Base-by-base conservation (phyloP, 1,140 invertebrate species). In the Eueides isabella region DNA sequence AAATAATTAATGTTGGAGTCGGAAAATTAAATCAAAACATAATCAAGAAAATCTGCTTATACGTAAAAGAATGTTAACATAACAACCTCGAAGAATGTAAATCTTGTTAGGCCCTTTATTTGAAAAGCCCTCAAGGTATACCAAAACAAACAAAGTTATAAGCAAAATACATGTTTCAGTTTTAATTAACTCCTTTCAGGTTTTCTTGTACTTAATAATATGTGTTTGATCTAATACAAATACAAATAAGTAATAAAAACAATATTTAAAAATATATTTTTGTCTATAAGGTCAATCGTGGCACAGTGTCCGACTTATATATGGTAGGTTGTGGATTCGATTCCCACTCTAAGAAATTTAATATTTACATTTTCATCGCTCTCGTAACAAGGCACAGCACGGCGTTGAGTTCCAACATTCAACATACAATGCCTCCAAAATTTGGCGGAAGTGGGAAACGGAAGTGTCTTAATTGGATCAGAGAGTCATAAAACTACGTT, bases 11-110 rank as follows among this genome's bases (percentile, higher is more conserved):
- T 2, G 7, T 44, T 19, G 16, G 19, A 55, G 48, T 26, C 48
- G 3, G 23, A 23, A 55, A 55, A 55, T 55, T 55, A 55, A 55
- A 26, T 55, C 48, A 55, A 55, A 55, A 55, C 11, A 55, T 55
- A 55, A 55, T 55, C 48, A 55, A 55, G 48, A 55, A 55, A 55
- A 55, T 55, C 48, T 1, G 7, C 48, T 55, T 55, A 55, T 55
- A 55, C 48, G 19, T 55, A 55, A 55, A 55, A 55, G 48, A 23
- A 55, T 11, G 48, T 55, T 55, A 55, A 55, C 48, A 55, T 55
- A 55, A 55, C 48, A 55, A 55, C 48, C 9, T 23, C 48, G 48
- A 55, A 55, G 3, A 55, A 55, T 55, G 48, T 55, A 26, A 55
- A 55, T 55, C 48, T 55, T 12, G 48, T 55, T 55, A 55, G 48